phyloP scores from a whole-genome alignment of 2,888 invertebrate species.

The Nymphalis urticae region DNA sequence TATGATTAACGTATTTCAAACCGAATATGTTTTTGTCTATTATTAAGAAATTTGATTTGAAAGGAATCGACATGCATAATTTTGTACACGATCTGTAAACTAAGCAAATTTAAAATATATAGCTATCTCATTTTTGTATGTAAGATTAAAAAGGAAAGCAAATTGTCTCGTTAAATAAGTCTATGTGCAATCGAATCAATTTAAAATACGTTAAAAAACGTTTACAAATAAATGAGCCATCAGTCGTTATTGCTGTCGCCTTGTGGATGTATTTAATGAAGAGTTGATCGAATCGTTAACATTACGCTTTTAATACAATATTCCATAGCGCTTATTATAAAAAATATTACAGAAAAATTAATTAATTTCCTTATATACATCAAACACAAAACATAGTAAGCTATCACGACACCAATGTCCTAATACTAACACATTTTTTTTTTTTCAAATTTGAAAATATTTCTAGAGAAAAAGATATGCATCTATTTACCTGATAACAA shows the following conservation, averaged over 20 bases:
- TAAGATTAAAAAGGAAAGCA: too few relatives aligned
- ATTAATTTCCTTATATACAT: conserved; percentile 32
- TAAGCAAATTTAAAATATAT: too few relatives aligned
- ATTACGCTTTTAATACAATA: conserved; percentile 20
- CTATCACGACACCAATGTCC: conserved; percentile 77
- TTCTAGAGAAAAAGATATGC: conserved; percentile 80
- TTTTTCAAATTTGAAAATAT: conserved; percentile 65
- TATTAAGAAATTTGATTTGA: too few relatives aligned
- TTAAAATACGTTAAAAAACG: too few relatives aligned
- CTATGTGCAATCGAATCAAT: too few relatives aligned
- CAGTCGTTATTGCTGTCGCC: background rate
- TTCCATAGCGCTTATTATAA: conserved; percentile 19
- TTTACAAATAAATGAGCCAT: background rate
- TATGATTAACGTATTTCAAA: background rate
- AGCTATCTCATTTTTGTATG: too few relatives aligned
- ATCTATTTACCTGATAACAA: conserved; percentile 78
- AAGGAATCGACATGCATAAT: too few relatives aligned
- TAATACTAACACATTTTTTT: conserved; percentile 73
- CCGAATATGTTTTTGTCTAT: background rate
- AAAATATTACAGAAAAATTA: conserved; percentile 19
- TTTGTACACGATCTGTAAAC: too few relatives aligned
- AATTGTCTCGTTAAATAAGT: too few relatives aligned
- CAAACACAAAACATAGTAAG: conserved; percentile 53
- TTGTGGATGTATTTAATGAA: conserved; percentile 1
- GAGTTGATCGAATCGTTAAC: background rate